These are phyloP conservation scores for Poecilia latipinna DNA, from an alignment of 2,113 vertebrate genomes.

Conservation along the genomic window DNA sequence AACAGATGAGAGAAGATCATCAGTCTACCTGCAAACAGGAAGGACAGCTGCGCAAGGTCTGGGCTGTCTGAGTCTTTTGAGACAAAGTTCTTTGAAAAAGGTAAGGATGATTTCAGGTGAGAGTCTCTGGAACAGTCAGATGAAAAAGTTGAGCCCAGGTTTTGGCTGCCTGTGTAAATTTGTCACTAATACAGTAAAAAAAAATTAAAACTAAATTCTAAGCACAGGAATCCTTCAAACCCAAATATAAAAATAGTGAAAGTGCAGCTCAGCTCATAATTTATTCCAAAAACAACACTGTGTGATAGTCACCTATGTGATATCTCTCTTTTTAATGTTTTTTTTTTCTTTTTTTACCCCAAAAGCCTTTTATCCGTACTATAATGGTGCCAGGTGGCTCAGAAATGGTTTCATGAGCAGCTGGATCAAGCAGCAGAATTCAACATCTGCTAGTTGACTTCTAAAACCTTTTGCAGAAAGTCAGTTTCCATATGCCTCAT, in stretches of 20 bases:
- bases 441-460: constrained; percentile 40
- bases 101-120: neutral
- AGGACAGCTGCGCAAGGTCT: neutral
- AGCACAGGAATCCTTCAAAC: too few species aligned
- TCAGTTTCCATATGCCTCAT: constrained; percentile 34
- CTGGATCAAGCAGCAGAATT: constrained; percentile 16
- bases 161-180: too few species aligned
- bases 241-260: neutral
- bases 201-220: too few species aligned
- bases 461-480: constrained; percentile 20
- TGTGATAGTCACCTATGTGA: neutral
- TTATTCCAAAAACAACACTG: neutral
- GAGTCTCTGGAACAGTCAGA: neutral
- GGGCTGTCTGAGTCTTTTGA: too few species aligned
- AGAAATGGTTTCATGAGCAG: constrained; percentile 15
- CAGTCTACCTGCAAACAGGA: neutral
- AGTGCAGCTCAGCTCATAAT: neutral
- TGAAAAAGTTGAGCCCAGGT: too few species aligned
- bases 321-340: neutral
- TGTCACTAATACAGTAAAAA: too few species aligned
- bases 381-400: constrained; percentile 17
- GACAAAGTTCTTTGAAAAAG: neutral
- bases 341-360: neutral
- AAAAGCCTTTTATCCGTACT: constrained; percentile 8
- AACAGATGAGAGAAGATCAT: neutral